Evolutionary conservation across 2,888 invertebrate species (phyloP), one percentile per base, ranked within the genome.

Genomic region (Hydroisotoma schaefferi): DNA sequence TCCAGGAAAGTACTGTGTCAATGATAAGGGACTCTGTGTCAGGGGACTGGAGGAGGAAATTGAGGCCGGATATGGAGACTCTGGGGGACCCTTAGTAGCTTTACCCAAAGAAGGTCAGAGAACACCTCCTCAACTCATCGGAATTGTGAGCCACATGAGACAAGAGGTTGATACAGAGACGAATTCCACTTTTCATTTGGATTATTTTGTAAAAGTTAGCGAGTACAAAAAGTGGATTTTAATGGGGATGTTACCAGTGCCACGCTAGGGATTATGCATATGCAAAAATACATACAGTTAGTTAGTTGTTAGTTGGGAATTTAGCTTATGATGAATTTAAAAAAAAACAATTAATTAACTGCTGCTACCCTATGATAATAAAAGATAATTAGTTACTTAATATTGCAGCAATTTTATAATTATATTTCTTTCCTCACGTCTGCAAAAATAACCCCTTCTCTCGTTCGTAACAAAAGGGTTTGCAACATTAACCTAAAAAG

Each of bases 1-100:
- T 10, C 46, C 55, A 8, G 57, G 48, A 15, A 68, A 68, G 40
- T 68, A 68, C 37, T 61, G 59, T 4, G 57, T 57, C 2, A 51
- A 58, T 26, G 18, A 48, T n/a, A 37, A 51, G n/a, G 68, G 65
- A 4, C 46, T 68, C 22, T 68, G 68, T 52, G 66, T 60, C 12
- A 33, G 56, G 15, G 59, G 63, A 10, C 56, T 43, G 20, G 52
- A 56, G 26, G 22, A 25, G 6, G 43, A 43, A 10, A 37, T 63
- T 8, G 65, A 68, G 51, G 68, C 68, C 22, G 68, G 68, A 20
- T 68, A 51, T 54, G 67, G 67, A 1, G 67, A 68, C 38, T 60
- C 60, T 27, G 65, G 65, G 2, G 68, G 68, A 18, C 65, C 65
- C 3, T 37, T 65, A 1, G 33, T 37, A 2, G 55, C 53, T 5